Percentiles rank a stretch among this genome's conserved stretches.
Evolutionary conservation across 2,797 vertebrate species (phyloP).

Genomic region (Falco berigora): DNA sequence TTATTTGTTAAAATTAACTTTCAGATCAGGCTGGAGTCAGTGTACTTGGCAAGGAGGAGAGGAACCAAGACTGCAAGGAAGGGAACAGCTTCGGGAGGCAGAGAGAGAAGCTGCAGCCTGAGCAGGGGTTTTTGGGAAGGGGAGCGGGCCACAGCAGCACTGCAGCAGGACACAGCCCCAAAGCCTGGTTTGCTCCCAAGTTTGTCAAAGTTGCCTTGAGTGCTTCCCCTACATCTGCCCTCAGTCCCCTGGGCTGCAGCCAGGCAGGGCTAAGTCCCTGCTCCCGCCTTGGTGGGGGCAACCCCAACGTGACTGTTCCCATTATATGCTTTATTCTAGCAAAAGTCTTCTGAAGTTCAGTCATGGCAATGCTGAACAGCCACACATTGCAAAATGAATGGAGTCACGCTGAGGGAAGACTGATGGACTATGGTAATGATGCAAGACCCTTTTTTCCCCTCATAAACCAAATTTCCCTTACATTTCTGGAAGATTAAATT

Average conservation of each 20-base stretch:
- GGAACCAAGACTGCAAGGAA: conserved; percentile 12
- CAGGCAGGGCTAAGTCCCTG: not conserved
- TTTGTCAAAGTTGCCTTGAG: not conserved
- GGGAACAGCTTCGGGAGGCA: not conserved
- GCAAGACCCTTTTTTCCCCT: conserved; percentile 21
- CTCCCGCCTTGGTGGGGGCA: not conserved
- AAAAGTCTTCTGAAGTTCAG: not conserved
- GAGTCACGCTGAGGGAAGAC: not conserved
- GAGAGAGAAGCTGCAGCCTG: not conserved
- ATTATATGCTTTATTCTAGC: not conserved
- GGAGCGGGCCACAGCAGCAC: not conserved
- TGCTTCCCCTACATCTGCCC: not conserved
- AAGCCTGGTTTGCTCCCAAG: not conserved
- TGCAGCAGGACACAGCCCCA: not conserved
- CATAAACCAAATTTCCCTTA: conserved; percentile 47
- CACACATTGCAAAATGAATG: not conserved
- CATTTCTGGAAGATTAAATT: conserved; percentile 56
- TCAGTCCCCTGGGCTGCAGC: not conserved
- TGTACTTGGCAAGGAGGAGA: conserved; percentile 37
- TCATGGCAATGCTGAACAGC: not conserved
- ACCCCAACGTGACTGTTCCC: fast-evolving
- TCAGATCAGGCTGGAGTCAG: conserved; percentile 48
- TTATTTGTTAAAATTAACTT: conserved; percentile 66
- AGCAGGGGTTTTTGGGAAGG: not conserved
- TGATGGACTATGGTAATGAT: conserved; percentile 13